These are phyloP conservation scores for Nasonia longicornis DNA, from an alignment of 1,140 invertebrate genomes.

Conservation along the genomic window DNA sequence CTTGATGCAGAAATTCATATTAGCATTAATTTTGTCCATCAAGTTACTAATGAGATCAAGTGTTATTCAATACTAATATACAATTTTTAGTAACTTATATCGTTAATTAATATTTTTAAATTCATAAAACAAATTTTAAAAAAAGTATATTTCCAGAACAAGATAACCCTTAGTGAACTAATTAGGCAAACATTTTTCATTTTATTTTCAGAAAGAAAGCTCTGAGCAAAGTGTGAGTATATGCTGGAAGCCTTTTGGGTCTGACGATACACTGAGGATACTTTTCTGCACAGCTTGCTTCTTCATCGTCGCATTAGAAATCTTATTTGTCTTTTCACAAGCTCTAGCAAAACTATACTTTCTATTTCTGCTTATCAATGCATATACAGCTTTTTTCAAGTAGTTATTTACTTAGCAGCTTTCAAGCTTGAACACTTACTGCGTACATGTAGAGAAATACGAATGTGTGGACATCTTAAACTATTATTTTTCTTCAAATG, in stretches of 20 bases:
- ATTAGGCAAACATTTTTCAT: slow-evolving; percentile 57
- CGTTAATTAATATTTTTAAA: too few relatives aligned
- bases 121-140: too few relatives aligned
- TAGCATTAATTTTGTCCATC: neutral
- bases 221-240: slow-evolving; percentile 68
- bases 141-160: neutral
- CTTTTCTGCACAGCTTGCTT: slow-evolving; percentile 62
- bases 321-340: slow-evolving; percentile 55
- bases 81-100: neutral
- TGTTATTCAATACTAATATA: neutral
- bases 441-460: neutral
- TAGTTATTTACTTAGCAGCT: slow-evolving; percentile 13
- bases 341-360: slow-evolving; percentile 48
- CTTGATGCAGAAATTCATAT: neutral
- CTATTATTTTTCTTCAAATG: neutral
- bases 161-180: slow-evolving; percentile 47
- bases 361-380: slow-evolving; percentile 38
- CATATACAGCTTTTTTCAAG: slow-evolving; percentile 29
- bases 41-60: neutral
- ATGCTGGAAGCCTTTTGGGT: slow-evolving; percentile 50
- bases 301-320: slow-evolving; percentile 56
- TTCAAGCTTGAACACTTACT: neutral
- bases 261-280: slow-evolving; percentile 56
- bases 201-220: slow-evolving; percentile 67
- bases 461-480: neutral